Evolutionary conservation across 2,113 vertebrate species (phyloP).

Genomic region (Pipa parva): DNA sequence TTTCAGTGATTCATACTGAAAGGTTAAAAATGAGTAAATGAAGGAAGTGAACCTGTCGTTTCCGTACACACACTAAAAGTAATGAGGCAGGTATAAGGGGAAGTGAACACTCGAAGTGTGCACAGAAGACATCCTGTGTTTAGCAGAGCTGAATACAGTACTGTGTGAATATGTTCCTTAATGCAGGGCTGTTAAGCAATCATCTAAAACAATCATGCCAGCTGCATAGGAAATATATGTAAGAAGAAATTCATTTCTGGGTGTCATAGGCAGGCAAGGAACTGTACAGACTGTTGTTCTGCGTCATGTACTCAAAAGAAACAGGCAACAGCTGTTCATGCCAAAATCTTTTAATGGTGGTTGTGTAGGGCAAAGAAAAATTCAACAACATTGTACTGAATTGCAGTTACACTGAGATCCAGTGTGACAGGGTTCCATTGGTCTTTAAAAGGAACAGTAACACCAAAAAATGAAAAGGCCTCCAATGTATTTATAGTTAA

Average conservation of each 20-base stretch:
- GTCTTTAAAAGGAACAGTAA: no score
- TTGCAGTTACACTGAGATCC: no score
- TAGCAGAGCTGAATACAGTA: conserved; percentile 30
- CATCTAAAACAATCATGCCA: background rate
- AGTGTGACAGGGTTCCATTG: no score
- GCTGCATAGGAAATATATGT: background rate
- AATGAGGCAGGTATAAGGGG: conserved; percentile 41
- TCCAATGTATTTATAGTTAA: no score
- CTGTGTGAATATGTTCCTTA: conserved; percentile 10
- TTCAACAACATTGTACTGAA: no score
- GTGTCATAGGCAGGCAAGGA: background rate
- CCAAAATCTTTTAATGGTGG: background rate
- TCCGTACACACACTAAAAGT: conserved; percentile 41
- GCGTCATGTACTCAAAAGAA: background rate
- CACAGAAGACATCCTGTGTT: conserved; percentile 36
- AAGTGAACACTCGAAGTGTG: conserved; percentile 31
- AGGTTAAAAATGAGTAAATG: conserved; percentile 37
- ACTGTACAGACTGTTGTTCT: background rate
- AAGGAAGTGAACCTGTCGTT: conserved; percentile 42
- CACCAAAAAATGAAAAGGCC: no score
- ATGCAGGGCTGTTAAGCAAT: background rate
- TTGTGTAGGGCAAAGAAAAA: background rate
- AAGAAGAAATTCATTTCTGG: background rate
- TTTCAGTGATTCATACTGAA: conserved; percentile 37
- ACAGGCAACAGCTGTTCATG: background rate